A percentile compares a stretch with the other conserved stretches of the same genome.
phyloP scores from a whole-genome alignment of 2,113 vertebrate species.

The Phoenicopterus ruber region DNA sequence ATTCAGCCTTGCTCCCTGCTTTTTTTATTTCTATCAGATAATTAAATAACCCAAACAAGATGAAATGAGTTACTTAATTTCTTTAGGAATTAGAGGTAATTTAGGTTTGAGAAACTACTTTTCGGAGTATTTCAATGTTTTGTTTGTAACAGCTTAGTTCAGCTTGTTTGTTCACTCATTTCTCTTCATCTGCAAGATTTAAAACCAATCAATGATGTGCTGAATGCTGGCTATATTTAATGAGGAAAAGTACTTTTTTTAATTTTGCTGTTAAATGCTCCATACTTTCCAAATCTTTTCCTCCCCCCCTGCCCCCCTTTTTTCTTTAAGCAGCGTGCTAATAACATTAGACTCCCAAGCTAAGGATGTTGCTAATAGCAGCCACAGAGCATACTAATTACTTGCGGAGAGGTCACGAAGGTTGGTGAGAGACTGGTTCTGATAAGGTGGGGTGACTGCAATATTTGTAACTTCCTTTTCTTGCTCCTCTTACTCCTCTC shows the following conservation, averaged over 20 bases:
- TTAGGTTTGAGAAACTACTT: conserved; percentile 50
- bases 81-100: conserved; percentile 54
- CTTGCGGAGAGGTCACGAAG: neutral
- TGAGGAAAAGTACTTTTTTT: neutral
- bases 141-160: conserved; percentile 2
- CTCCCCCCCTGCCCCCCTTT: accelerated
- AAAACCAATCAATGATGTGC: neutral
- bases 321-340: neutral
- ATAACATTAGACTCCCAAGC: neutral
- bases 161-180: neutral
- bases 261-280: neutral
- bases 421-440: neutral
- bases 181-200: conserved; percentile 28
- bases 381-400: neutral
- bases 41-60: conserved; percentile 71
- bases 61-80: conserved; percentile 65
- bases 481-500: neutral
- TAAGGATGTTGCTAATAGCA: neutral
- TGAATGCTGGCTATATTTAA: neutral
- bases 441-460: neutral
- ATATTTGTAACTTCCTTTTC: neutral
- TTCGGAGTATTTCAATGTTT: neutral
- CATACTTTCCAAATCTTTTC: neutral
- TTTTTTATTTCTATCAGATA: conserved; percentile 57
- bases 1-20: conserved; percentile 28